A percentile compares a stretch with the other conserved stretches of the same genome.
phyloP scores from a whole-genome alignment of 1,140 invertebrate species.

The Meloidogyne exigua region DNA sequence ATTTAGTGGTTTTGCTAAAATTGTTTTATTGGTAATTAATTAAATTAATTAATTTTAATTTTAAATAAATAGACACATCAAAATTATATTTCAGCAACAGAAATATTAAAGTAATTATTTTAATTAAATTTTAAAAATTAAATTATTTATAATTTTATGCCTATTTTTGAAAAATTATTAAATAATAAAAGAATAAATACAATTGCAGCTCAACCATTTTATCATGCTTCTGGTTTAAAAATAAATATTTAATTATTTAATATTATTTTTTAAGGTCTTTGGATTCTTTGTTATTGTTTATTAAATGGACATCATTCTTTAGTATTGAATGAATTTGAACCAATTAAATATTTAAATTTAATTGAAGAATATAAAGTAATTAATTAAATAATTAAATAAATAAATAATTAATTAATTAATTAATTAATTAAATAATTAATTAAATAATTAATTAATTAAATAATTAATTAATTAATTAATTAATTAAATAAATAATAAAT shows the following conservation, averaged over 20 bases:
- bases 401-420: no score
- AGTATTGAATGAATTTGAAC: not conserved
- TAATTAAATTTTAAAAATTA: not conserved
- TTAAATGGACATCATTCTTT: not conserved
- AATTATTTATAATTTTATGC: not conserved
- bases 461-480: not conserved
- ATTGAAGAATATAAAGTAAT: not conserved
- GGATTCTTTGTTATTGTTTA: slow-evolving; percentile 16
- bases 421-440: no score
- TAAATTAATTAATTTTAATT: not conserved
- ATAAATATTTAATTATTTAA: not conserved
- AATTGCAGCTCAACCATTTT: slow-evolving; percentile 9
- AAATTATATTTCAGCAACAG: slow-evolving; percentile 2
- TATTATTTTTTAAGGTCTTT: not conserved
- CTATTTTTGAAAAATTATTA: not conserved
- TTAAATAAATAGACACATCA: not conserved
- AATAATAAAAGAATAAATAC: not conserved
- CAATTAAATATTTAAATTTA: slow-evolving; percentile 6
- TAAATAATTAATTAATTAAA: not conserved
- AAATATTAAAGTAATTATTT: slow-evolving; percentile 5
- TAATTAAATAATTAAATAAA: no score
- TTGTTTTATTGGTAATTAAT: not conserved
- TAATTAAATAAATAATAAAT: no score
- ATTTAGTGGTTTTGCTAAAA: not conserved
- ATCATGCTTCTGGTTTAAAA: not conserved